Conservation (phyloP, 2,797 vertebrate species). For the Enteromius mattozi region DNA sequence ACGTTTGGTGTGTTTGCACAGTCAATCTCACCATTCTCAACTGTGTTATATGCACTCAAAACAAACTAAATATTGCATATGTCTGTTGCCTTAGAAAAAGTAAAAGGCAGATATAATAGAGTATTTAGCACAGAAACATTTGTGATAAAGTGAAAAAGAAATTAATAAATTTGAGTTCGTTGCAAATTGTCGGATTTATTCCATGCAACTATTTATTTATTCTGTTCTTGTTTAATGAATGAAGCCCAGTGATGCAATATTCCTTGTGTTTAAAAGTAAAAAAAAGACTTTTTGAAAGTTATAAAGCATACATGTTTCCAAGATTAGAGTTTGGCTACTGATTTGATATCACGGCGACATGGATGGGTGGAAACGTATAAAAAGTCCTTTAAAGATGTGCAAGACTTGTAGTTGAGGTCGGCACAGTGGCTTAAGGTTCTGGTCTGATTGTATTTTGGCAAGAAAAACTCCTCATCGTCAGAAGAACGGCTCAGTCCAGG, state of each 20-base stretch:
- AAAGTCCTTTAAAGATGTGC: not conserved
- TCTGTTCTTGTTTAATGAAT: not conserved
- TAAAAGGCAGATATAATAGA: not conserved
- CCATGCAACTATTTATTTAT: not conserved
- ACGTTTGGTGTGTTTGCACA: slow-evolving; percentile 17
- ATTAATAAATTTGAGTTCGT: not conserved
- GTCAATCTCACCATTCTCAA: not conserved
- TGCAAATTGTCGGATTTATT: not conserved
- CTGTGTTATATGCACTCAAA: not conserved
- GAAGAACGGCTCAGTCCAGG: slow-evolving; percentile 24
- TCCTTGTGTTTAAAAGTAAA: not conserved
- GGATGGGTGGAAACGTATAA: not conserved
- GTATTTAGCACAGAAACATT: not conserved
- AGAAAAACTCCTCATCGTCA: not conserved
- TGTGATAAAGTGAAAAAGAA: not conserved
- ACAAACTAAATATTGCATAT: not conserved
- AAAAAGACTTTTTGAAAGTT: not conserved
- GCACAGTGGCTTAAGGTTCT: not conserved
- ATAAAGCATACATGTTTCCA: not conserved
- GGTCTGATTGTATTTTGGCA: slow-evolving; percentile 37
- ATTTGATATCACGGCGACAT: not conserved
- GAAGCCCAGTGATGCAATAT: not conserved
- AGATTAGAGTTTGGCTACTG: not conserved
- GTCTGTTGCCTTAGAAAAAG: not conserved
- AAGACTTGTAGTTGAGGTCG: not conserved